A percentile compares a stretch with the other conserved stretches of the same genome.
Conservation (phyloP, 2,797 vertebrate species). For the Chloroceryle inda region DNA sequence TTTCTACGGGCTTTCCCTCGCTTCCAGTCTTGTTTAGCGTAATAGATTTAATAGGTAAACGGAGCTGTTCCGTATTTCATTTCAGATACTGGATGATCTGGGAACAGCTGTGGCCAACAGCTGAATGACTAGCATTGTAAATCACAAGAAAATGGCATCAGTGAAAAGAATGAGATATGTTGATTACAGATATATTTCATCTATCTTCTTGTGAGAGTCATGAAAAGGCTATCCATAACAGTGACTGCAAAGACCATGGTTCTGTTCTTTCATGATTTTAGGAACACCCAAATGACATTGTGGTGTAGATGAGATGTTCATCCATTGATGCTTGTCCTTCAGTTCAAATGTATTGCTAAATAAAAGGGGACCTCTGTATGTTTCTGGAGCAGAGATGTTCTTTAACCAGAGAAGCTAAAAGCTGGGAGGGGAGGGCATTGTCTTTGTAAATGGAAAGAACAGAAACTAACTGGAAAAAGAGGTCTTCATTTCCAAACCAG, state of each 20-base stretch:
- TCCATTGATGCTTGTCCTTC: neutral
- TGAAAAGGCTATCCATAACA: neutral
- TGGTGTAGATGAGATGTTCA: neutral
- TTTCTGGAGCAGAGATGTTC: neutral
- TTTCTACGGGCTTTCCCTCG: neutral
- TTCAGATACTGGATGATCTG: neutral
- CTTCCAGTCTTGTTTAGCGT: neutral
- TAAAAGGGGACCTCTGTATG: neutral
- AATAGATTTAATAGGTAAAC: neutral
- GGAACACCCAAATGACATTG: neutral
- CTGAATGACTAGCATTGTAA: neutral
- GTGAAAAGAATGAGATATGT: neutral
- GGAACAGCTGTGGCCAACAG: neutral
- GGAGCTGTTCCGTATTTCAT: neutral
- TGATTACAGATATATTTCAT: neutral
- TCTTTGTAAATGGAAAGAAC: neutral
- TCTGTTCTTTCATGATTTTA: neutral
- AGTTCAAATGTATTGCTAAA: neutral
- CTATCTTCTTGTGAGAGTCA: neutral
- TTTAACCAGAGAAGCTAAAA: neutral
- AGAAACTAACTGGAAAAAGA: slow-evolving; percentile 12
- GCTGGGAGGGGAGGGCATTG: neutral
- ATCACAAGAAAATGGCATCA: neutral
- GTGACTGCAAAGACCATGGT: neutral
- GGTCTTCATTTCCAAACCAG: neutral